These are phyloP conservation scores for Chloebia gouldiae DNA, from an alignment of 2,113 vertebrate genomes.

Conservation along the genomic window DNA sequence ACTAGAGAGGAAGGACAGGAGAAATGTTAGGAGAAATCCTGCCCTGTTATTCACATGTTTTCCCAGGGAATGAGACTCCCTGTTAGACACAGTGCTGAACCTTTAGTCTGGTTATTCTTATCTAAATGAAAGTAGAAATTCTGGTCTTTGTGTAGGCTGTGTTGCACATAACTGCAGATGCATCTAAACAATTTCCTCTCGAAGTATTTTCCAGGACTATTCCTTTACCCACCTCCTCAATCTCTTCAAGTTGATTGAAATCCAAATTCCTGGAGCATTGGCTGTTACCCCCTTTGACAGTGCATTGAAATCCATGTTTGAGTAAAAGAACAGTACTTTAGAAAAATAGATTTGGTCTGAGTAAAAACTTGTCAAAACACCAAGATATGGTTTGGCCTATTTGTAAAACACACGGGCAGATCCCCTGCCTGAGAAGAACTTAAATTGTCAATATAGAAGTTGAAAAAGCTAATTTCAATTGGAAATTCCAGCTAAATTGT, in stretches of 20 bases:
- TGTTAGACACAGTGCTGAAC: background rate
- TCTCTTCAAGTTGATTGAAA: background rate
- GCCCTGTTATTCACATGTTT: background rate
- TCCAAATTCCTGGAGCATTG: background rate
- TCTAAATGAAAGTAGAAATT: background rate
- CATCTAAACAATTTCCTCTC: background rate
- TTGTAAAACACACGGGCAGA: slow-evolving; percentile 26
- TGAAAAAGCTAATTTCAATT: slow-evolving; percentile 54
- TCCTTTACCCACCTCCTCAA: background rate
- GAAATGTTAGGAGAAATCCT: background rate
- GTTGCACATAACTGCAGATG: background rate
- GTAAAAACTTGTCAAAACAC: slow-evolving; percentile 21
- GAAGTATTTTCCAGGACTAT: background rate
- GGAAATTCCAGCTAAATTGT: slow-evolving; percentile 68
- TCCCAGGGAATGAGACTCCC: background rate
- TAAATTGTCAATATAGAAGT: slow-evolving; percentile 37
- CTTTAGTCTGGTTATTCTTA: background rate
- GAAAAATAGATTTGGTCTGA: background rate
- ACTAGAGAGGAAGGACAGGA: background rate
- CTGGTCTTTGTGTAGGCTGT: background rate
- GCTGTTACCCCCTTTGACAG: background rate
- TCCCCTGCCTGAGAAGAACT: slow-evolving; percentile 40
- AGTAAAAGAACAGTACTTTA: background rate
- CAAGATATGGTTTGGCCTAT: background rate
- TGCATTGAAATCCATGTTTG: background rate